Percentiles rank a stretch among this genome's conserved stretches.
These are phyloP conservation scores for Chaetura pelagica DNA, from an alignment of 2,113 vertebrate genomes.

Conservation along the genomic window DNA sequence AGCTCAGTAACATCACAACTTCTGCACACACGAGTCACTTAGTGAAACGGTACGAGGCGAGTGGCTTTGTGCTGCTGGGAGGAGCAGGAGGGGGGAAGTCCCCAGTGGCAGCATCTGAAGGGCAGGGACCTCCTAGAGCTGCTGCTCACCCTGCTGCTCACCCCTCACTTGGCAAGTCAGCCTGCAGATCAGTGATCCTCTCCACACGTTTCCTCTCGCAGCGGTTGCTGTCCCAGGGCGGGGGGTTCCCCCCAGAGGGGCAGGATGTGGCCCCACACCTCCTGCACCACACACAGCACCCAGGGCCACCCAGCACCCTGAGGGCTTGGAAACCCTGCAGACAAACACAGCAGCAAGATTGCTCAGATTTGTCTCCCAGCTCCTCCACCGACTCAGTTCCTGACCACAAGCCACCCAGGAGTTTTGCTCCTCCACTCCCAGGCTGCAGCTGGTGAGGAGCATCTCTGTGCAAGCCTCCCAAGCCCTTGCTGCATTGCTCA, in stretches of 20 bases:
- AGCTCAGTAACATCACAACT: rapidly evolving
- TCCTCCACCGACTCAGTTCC: rapidly evolving
- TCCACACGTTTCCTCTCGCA: neutral
- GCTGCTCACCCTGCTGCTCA: rapidly evolving
- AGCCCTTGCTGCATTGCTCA: rapidly evolving
- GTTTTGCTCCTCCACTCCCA: neutral
- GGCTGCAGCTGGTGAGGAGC: neutral
- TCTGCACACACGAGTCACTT: neutral
- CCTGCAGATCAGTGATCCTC: neutral
- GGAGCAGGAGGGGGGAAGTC: neutral
- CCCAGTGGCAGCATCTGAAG: rapidly evolving
- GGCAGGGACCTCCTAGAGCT: neutral
- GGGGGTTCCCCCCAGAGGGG: neutral
- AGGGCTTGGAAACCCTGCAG: neutral
- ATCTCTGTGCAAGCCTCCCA: rapidly evolving
- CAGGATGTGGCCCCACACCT: conserved; percentile 46
- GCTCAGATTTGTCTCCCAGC: neutral
- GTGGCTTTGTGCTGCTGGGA: rapidly evolving
- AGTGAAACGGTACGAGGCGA: neutral
- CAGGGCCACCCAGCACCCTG: neutral
- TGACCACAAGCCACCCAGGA: neutral
- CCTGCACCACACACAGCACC: neutral
- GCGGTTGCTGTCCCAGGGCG: neutral
- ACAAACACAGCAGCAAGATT: rapidly evolving
- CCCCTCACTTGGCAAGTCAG: neutral